These are phyloP conservation scores for Garrulus glandarius DNA, from an alignment of 2,797 vertebrate species.

Conservation along the genomic window DNA sequence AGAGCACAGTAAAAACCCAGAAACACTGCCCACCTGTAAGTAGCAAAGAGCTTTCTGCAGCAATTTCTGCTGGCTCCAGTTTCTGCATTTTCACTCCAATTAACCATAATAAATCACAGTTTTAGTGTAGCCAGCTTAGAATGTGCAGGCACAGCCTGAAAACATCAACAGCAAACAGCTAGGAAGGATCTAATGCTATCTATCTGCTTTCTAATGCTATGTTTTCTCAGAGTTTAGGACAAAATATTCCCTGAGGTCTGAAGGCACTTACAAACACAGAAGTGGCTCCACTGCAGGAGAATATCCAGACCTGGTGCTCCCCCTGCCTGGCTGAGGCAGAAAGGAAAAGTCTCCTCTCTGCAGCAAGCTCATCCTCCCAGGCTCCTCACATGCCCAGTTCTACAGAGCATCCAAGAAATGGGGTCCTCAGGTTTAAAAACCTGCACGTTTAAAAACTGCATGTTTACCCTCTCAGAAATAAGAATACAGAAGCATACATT, in stretches of 20 bases:
- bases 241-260: not conserved
- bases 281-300: not conserved
- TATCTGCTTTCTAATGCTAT: not conserved
- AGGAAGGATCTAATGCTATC: not conserved
- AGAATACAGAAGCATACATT: not conserved
- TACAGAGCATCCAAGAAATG: not conserved
- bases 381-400: not conserved
- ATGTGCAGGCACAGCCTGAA: not conserved
- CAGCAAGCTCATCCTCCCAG: not conserved
- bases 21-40: not conserved
- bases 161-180: not conserved
- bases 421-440: not conserved
- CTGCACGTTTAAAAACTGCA: no score
- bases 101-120: not conserved
- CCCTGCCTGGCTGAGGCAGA: not conserved
- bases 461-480: not conserved
- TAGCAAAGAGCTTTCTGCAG: not conserved
- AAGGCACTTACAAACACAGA: not conserved
- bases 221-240: not conserved
- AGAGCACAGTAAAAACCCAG: not conserved
- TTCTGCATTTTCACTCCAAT: not conserved
- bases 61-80: not conserved
- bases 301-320: not conserved
- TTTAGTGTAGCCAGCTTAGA: not conserved
- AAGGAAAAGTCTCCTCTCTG: not conserved